Evolutionary conservation across 2,888 invertebrate species (phyloP), one percentile per base, ranked within the genome.

Genomic region (Trilocha varians): DNA sequence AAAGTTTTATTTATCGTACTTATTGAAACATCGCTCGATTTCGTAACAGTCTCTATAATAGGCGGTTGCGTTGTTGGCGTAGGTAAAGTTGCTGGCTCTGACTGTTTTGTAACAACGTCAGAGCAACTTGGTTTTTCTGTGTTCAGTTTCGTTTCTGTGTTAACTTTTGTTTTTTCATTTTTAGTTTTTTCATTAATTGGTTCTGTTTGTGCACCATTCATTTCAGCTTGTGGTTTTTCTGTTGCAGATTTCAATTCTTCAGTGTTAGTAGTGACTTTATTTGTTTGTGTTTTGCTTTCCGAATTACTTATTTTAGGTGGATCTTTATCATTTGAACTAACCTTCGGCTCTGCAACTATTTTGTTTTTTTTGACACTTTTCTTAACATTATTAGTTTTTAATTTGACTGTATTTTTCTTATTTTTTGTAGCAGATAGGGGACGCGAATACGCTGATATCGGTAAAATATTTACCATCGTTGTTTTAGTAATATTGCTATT

Each of bases 391-490:
- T 66, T 59, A 42, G 46, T 49, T 61, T 73, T 78, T 38, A 62
- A 39, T 48, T 70, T 82, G 1, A 62, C 44, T 56, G 48, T 65
- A 48, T 41, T 65, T 57, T 74, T 84, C 53, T 74, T 83, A 44
- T 42, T 55, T 65, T 75, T 84, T 17, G 53, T 61, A 15, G 72
- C 78, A 39, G 85, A 84, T 34, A 83, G 47, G 18, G 84, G 75
- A 44, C 68, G 70, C 13, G 85, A 83, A 57, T 83, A 85, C n/a
- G 85, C 85, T 36, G 85, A 76, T 71, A 85, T 83, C 16, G 85
- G 85, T 47, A 84, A 57, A 45, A 84, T 78, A 63, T 85, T 85
- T 25, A 85, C 85, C 82, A 80, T 85, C 32, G 85, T 85, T 32
- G 85, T 85, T 70, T 73, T 85, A 16, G 85, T 84, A 36, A 76